phyloP scores from a whole-genome alignment of 2,797 vertebrate genomes.

The Ctenosaura bakeri region DNA sequence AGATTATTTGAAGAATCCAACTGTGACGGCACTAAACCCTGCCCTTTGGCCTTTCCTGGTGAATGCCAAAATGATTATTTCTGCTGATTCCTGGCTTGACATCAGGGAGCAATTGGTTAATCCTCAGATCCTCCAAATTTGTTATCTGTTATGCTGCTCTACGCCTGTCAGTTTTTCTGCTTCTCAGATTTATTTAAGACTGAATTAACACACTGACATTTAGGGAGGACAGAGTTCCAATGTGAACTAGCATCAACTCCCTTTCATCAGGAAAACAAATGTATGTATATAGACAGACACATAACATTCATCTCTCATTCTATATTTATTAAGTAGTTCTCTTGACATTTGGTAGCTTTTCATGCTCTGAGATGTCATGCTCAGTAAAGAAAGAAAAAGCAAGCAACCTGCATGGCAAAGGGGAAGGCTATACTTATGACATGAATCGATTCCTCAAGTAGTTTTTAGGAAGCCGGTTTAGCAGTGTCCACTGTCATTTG shows the following conservation, averaged over 20 bases:
- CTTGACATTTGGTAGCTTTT: not conserved
- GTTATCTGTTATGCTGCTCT: conserved; percentile 60
- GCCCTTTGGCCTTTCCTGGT: conserved; percentile 77
- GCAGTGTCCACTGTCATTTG: not conserved
- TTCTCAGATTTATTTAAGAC: conserved; percentile 68
- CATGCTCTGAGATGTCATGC: not conserved
- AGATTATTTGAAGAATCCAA: conserved; percentile 70
- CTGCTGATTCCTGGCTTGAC: conserved; percentile 72
- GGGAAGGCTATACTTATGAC: not conserved
- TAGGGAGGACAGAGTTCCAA: conserved; percentile 41
- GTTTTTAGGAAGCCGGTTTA: not conserved
- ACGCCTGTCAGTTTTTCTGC: conserved; percentile 52
- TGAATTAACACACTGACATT: conserved; percentile 56
- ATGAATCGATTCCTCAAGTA: not conserved
- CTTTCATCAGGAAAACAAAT: rapidly evolving
- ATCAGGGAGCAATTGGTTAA: conserved; percentile 77
- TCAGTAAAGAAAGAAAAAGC: not conserved
- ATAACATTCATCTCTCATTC: not conserved
- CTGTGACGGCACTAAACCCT: conserved; percentile 58
- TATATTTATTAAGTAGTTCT: not conserved
- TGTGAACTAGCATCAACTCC: not conserved
- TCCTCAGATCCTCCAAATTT: conserved; percentile 67
- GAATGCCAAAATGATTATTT: conserved; percentile 79
- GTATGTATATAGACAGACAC: not conserved
- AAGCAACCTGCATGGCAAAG: not conserved